These are phyloP conservation scores for Dexiosoma caninum DNA, from an alignment of 2,888 invertebrate species.

Conservation along the genomic window DNA sequence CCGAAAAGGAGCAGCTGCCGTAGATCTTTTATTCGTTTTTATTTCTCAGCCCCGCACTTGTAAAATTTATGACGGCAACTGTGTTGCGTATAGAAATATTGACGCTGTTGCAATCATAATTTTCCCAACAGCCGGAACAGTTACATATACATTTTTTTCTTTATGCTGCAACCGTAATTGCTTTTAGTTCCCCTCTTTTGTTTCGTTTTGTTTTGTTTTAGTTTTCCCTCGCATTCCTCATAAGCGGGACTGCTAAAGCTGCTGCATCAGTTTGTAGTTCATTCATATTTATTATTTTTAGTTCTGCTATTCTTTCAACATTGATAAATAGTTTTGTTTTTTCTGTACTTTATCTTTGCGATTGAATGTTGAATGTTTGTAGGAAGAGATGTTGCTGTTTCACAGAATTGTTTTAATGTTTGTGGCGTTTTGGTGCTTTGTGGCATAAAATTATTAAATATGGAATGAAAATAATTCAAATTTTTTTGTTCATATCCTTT, in stretches of 20 bases:
- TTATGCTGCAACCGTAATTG: conserved; percentile 17
- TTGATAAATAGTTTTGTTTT: conserved; percentile 65
- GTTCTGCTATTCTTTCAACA: conserved; percentile 26
- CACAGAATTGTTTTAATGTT: conserved; percentile 44
- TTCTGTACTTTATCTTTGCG: conserved; percentile 25
- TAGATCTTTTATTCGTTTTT: too few species aligned
- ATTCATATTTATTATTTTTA: conserved; percentile 20
- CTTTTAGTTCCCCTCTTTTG: background rate
- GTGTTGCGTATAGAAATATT: too few species aligned
- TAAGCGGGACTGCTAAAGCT: conserved; percentile 52
- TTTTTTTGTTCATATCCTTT: too few species aligned
- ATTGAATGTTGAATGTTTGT: background rate
- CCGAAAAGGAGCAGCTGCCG: too few species aligned
- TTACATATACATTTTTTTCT: background rate
- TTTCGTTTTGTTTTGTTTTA: too few species aligned
- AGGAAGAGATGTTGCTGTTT: conserved; percentile 16
- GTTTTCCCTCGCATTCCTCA: conserved; percentile 51
- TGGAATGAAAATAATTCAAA: background rate
- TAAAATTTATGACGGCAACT: too few species aligned
- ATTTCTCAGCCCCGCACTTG: too few species aligned
- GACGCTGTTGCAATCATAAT: conserved; percentile 49
- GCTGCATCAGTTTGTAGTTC: conserved; percentile 49
- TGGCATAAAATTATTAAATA: conserved; percentile 58
- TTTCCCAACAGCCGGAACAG: conserved; percentile 18
- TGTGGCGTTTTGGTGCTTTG: conserved; percentile 49